phyloP scores from a whole-genome alignment of 92 coral and sea anemone genomes.

The Hydrozoanthus gracilis region DNA sequence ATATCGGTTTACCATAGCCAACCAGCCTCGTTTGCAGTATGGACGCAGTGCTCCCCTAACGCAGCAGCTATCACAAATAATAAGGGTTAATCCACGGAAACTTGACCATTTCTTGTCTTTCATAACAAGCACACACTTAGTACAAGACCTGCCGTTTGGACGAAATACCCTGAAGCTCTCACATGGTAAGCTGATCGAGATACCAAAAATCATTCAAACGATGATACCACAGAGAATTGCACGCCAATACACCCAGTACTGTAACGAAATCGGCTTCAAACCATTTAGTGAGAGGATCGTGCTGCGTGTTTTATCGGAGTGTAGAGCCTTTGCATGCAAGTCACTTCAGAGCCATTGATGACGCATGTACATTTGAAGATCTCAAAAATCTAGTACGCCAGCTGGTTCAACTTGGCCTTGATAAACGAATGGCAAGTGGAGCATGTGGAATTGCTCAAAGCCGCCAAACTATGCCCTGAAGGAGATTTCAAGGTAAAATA shows the following conservation, averaged over 20 bases:
- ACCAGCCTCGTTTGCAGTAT: constrained; percentile 49
- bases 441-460: constrained; percentile 27
- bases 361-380: constrained; percentile 10
- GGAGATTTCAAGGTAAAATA: constrained; percentile 35
- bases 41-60: constrained; percentile 44
- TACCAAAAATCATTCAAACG: constrained; percentile 37
- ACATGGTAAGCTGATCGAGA: constrained; percentile 45
- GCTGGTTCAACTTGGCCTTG: constrained; percentile 37
- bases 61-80: neutral
- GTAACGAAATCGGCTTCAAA: constrained; percentile 4
- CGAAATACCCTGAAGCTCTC: constrained; percentile 50
- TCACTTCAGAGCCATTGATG: constrained; percentile 42
- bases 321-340: constrained; percentile 25
- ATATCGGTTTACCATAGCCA: constrained; percentile 54
- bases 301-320: constrained; percentile 8
- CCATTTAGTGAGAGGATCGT: constrained; percentile 14
- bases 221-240: constrained; percentile 29
- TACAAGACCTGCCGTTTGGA: constrained; percentile 67
- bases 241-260: constrained; percentile 22
- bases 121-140: constrained; percentile 64
- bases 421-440: constrained; percentile 48
- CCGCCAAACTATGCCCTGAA: constrained; percentile 18
- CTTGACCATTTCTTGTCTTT: constrained; percentile 48
- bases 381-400: constrained; percentile 16
- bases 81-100: constrained; percentile 9